Conservation (phyloP, 1,140 invertebrate species). For the Teleopsis dalmanni region DNA sequence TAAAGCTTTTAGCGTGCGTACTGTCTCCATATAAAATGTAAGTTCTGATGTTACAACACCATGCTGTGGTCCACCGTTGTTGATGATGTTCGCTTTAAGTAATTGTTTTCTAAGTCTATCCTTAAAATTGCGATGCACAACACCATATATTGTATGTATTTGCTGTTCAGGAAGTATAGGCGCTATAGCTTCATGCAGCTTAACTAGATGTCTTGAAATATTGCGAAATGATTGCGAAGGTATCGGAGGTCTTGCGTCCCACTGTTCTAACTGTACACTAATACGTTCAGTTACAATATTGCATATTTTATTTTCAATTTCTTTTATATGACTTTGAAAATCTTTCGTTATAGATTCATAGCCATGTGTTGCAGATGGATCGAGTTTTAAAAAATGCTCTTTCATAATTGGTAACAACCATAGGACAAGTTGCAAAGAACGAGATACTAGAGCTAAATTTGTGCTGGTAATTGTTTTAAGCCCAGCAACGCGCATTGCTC, state of each 20-base stretch:
- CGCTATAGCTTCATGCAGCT: conserved; percentile 85
- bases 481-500: conserved; percentile 87
- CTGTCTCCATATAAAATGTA: conserved; percentile 89
- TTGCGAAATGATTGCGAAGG: conserved; percentile 87
- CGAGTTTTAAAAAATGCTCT: conserved; percentile 54
- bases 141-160: conserved; percentile 65
- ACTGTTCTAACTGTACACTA: conserved; percentile 64
- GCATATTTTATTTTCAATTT: conserved; percentile 86
- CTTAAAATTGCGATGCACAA: conserved; percentile 82
- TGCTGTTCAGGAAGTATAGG: conserved; percentile 67
- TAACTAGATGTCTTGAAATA: conserved; percentile 85
- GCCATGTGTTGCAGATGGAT: conserved; percentile 40
- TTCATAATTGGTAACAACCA: conserved; percentile 68
- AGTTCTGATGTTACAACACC: conserved; percentile 92
- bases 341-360: conserved; percentile 68
- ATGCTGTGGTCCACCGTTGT: conserved; percentile 92
- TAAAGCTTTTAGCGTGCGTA: conserved; percentile 76
- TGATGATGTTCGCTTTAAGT: conserved; percentile 77
- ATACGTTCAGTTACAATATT: conserved; percentile 80
- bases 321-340: conserved; percentile 80
- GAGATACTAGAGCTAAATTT: conserved; percentile 84
- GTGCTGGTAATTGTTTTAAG: conserved; percentile 94
- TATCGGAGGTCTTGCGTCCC: conserved; percentile 92
- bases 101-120: conserved; percentile 76
- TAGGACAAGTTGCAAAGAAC: conserved; percentile 74